These are phyloP conservation scores for Euphonia xanthogaster DNA, from an alignment of 2,797 vertebrate species.

Conservation along the genomic window DNA sequence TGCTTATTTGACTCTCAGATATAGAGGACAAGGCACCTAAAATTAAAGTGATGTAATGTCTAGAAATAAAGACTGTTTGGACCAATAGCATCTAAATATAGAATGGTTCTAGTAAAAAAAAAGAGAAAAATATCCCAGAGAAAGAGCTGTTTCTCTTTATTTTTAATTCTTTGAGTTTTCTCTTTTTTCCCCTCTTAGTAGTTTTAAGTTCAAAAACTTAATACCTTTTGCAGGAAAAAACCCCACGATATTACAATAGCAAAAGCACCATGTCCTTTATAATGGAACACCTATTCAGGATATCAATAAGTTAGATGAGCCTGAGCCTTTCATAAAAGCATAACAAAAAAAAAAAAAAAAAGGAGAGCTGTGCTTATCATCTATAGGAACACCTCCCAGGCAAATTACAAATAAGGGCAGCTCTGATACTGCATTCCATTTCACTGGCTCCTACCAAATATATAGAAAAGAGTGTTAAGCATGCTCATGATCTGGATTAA, in stretches of 20 bases:
- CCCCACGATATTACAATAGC: not conserved
- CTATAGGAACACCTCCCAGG: conserved; percentile 15
- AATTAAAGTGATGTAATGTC: not conserved
- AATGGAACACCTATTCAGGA: conserved; percentile 67
- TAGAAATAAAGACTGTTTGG: not conserved
- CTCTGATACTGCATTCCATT: conserved; percentile 8
- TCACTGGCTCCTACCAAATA: conserved; percentile 12
- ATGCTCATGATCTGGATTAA: conserved; percentile 31
- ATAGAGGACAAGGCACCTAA: not conserved
- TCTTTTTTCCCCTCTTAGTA: not conserved
- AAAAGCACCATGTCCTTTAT: conserved; percentile 5
- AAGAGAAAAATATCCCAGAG: not conserved
- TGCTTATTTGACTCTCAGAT: not conserved
- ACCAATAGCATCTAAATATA: not conserved
- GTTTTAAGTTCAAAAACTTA: conserved; percentile 21
- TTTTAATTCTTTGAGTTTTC: not conserved
- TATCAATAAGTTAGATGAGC: not conserved
- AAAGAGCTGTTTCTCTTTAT: not conserved
- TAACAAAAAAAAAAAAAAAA: not conserved
- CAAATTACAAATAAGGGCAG: conserved; percentile 6
- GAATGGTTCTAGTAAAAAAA: not conserved
- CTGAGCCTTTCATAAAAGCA: conserved; percentile 25
- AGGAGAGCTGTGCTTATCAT: not conserved
- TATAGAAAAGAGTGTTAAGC: not conserved
- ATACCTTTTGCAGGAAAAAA: conserved; percentile 8